Evolutionary conservation across 2,888 invertebrate species (phyloP), one percentile per base, ranked within the genome.

Genomic region (Caenorhabditis becei): DNA sequence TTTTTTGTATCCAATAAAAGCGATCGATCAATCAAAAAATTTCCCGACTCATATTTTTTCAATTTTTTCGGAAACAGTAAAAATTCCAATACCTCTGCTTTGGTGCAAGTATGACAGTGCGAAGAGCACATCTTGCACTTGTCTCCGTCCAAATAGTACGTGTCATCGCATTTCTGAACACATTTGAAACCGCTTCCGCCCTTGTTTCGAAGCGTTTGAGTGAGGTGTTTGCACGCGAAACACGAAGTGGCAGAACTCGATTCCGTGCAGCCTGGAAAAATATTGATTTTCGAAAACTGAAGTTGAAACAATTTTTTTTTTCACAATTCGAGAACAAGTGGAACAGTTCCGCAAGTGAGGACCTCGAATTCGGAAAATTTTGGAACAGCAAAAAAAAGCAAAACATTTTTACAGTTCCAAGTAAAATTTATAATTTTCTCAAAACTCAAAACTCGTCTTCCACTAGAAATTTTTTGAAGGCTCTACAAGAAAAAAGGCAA

Each of bases 101-200:
- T 74, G 2, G 81, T 77, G 65, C 91, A 91, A 16, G 89, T 90
- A 47, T 89, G 82, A 72, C 91, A 91, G 41, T 88, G 86, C 2
- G 83, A 77, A 35, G 83, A 81, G 81, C 91, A 91, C 75, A 83
- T 85, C 69, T 89, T 89, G 80, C 91, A 91, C 53, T 86, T 84
- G 77, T 89, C 88, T 0, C 85, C 86, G 44, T 91, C 90, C 69
- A 86, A 74, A 77, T 82, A 90, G 79, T 85, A 89, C 3, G 91
- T 91, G 51, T 86, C 88, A 20, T 88, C 90, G 63, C 91, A 91
- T n/a, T 85, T 82, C 7, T 83, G 67, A 1, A 91, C 90, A 77
- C 91, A 91, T 72, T 88, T 90, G 86, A 90, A 89, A 23, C 91
- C 83, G 35, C 80, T 86, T 61, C 85, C 90, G 28, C 88, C 89